phyloP scores from a whole-genome alignment of 2,797 vertebrate species.

The Arctocebus calabarensis region DNA sequence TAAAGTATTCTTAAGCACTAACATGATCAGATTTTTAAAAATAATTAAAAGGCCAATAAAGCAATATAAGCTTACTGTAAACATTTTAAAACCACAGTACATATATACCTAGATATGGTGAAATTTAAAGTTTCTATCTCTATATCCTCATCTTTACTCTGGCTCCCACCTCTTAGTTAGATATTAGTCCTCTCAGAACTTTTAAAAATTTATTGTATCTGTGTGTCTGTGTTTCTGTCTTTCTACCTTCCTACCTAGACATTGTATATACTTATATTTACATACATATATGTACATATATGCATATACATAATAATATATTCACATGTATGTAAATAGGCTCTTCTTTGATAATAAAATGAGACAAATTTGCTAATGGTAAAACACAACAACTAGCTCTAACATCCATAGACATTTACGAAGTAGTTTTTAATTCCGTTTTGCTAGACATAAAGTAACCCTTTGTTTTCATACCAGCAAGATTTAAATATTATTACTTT shows the following conservation, averaged over 20 bases:
- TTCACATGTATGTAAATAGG: not conserved
- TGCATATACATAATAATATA: not conserved
- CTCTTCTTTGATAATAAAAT: slow-evolving; percentile 46
- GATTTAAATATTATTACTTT: slow-evolving; percentile 37
- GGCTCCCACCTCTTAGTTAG: not conserved
- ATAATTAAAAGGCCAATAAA: slow-evolving; percentile 49
- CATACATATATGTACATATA: not conserved
- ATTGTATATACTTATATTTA: not conserved
- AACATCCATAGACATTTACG: not conserved
- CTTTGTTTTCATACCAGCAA: slow-evolving; percentile 32
- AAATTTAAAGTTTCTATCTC: slow-evolving; percentile 36
- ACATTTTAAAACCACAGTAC: not conserved
- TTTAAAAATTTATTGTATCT: not conserved
- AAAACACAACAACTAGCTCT: slow-evolving; percentile 2
- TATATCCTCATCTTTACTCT: not conserved
- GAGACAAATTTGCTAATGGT: slow-evolving; percentile 22
- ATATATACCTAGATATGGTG: slow-evolving; percentile 8
- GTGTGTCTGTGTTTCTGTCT: not conserved
- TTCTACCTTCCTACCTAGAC: not conserved
- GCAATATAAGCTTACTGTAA: slow-evolving; percentile 31
- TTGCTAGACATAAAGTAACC: slow-evolving; percentile 19
- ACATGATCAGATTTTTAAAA: slow-evolving; percentile 7
- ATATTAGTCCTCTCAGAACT: not conserved
- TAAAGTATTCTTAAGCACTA: slow-evolving; percentile 41
- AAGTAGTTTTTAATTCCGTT: slow-evolving; percentile 53